Evolutionary conservation across 2,113 vertebrate species (phyloP).

Genomic region (Pelecanoides urinatrix): DNA sequence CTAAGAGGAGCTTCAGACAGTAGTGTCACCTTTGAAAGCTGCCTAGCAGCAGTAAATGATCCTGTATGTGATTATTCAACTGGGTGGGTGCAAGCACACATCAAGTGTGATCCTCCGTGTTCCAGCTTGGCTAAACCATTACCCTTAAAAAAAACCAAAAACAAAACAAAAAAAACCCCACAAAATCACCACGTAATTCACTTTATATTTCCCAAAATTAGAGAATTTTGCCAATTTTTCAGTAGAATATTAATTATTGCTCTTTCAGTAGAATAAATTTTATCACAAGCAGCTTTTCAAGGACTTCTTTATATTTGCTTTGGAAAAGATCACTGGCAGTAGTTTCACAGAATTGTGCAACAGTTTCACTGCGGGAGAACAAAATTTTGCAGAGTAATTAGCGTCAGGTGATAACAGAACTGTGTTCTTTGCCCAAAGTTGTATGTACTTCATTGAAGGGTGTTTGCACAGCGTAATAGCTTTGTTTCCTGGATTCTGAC

Average conservation of each 20-base stretch:
- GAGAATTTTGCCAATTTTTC: not conserved
- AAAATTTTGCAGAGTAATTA: not conserved
- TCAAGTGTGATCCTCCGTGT: not conserved
- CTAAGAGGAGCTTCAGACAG: not conserved
- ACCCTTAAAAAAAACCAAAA: not conserved
- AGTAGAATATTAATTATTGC: not conserved
- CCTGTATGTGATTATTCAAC: not conserved
- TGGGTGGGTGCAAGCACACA: not conserved
- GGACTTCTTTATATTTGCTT: not conserved
- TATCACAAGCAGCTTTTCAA: not conserved
- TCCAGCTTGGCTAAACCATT: not conserved
- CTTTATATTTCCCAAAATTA: not conserved
- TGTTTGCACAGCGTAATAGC: not conserved
- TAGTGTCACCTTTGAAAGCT: not conserved
- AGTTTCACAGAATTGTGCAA: not conserved
- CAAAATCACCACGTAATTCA: not conserved
- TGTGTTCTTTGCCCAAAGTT: not conserved
- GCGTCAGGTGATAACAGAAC: not conserved
- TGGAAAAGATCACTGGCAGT: not conserved
- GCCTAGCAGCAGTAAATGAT: not conserved
- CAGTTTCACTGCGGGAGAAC: not conserved
- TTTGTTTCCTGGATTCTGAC: not conserved
- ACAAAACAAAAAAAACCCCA: not conserved
- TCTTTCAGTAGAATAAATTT: not conserved
- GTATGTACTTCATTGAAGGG: not conserved